These are phyloP conservation scores for Myiopsitta monachus DNA, from an alignment of 2,113 vertebrate species.

Conservation along the genomic window DNA sequence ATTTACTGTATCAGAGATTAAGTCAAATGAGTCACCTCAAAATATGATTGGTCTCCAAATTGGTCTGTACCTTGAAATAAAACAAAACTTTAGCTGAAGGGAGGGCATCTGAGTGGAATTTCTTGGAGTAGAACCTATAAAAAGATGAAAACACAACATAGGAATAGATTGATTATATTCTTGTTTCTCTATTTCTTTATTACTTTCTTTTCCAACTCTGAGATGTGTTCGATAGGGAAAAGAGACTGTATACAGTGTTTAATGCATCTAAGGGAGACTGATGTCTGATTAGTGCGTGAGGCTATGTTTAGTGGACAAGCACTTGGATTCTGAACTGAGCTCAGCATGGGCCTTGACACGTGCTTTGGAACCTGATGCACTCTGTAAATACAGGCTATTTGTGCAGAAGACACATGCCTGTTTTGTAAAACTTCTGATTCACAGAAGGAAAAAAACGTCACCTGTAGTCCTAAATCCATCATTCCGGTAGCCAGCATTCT, in stretches of 20 bases:
- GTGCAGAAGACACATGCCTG: background rate
- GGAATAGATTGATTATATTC: background rate
- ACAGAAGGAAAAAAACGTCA: background rate
- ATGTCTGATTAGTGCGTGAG: background rate
- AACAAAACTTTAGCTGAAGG: background rate
- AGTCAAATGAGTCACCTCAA: background rate
- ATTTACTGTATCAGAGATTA: background rate
- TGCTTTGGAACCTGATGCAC: background rate
- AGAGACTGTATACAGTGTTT: background rate
- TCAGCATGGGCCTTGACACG: background rate
- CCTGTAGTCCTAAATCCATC: constrained; percentile 19
- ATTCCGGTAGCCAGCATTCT: background rate
- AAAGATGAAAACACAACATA: background rate
- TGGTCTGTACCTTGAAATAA: background rate
- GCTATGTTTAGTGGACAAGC: background rate
- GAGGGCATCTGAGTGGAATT: background rate
- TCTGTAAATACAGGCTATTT: background rate
- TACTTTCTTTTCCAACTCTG: background rate
- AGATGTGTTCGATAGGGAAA: background rate
- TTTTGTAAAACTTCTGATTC: constrained; percentile 21
- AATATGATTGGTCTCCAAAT: background rate
- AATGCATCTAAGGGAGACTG: background rate
- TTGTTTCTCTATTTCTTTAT: background rate
- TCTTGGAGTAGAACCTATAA: background rate
- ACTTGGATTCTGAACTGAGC: background rate